Evolutionary conservation across 1,140 invertebrate genomes (phyloP).

Genomic region (Drosophila malerkotliana): DNA sequence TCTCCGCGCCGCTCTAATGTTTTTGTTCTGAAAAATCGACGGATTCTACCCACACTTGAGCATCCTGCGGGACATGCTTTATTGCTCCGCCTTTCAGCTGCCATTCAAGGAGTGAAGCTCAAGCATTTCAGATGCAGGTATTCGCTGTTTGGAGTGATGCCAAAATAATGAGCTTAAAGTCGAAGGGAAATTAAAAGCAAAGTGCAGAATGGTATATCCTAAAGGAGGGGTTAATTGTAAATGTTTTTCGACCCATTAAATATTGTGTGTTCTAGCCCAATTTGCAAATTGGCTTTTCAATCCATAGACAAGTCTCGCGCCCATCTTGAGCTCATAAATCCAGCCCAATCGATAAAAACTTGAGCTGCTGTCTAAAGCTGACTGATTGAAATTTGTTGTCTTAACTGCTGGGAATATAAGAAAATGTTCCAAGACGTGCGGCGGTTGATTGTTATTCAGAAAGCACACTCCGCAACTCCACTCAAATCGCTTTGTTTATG

Average conservation of each 20-base stretch:
- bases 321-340: background rate
- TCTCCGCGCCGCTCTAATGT: background rate
- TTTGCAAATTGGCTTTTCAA: background rate
- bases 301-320: background rate
- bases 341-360: background rate
- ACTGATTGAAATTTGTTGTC: slow-evolving; percentile 12
- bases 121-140: slow-evolving; percentile 1
- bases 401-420: background rate
- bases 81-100: background rate
- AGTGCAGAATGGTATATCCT: too few relatives aligned
- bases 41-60: background rate
- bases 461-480: background rate
- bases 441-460: slow-evolving; percentile 2
- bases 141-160: background rate
- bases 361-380: background rate
- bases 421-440: slow-evolving; percentile 19
- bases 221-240: background rate
- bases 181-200: background rate
- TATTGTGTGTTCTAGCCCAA: background rate
- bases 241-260: background rate
- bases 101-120: background rate
- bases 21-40: background rate
- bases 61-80: background rate
- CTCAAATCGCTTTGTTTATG: slow-evolving; percentile 24
- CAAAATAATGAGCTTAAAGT: background rate